Evolutionary conservation across 2,113 vertebrate genomes (phyloP).

Genomic region (Takifugu flavidus): DNA sequence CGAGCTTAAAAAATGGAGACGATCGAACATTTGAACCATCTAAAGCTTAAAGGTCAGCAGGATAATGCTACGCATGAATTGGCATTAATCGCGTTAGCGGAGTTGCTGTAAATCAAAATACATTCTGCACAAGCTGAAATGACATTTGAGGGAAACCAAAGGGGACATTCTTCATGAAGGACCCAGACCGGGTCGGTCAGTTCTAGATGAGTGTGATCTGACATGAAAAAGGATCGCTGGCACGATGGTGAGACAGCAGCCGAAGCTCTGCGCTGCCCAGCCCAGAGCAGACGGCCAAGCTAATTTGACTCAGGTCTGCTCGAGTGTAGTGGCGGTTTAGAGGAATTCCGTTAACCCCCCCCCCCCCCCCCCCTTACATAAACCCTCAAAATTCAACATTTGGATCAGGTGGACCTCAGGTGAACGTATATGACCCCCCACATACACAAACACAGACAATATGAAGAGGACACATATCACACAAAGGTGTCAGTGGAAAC

Average conservation of each 20-base stretch:
- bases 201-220: neutral
- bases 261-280: too few relatives aligned
- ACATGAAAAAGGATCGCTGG: too few relatives aligned
- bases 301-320: constrained; percentile 65
- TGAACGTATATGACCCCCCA: constrained; percentile 24
- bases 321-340: constrained; percentile 52
- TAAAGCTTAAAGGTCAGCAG: neutral
- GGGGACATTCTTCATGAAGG: too few relatives aligned
- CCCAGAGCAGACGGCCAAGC: neutral
- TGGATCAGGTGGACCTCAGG: constrained; percentile 52
- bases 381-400: constrained; percentile 11
- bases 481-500: constrained; percentile 37
- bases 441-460: constrained; percentile 6
- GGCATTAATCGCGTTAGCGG: neutral
- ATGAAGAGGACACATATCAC: neutral
- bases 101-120: too few relatives aligned
- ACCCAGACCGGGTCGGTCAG: too few relatives aligned
- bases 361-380: constrained; percentile 18
- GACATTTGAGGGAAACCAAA: too few relatives aligned
- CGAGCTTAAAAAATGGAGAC: too few relatives aligned
- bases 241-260: too few relatives aligned
- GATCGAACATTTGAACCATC: too few relatives aligned
- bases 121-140: too few relatives aligned
- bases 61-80: neutral
- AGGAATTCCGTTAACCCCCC: too few relatives aligned